Percentiles rank a stretch among this genome's conserved stretches.
Conservation (phyloP, 2,888 invertebrate genomes). For the Alsophila aescularia region DNA sequence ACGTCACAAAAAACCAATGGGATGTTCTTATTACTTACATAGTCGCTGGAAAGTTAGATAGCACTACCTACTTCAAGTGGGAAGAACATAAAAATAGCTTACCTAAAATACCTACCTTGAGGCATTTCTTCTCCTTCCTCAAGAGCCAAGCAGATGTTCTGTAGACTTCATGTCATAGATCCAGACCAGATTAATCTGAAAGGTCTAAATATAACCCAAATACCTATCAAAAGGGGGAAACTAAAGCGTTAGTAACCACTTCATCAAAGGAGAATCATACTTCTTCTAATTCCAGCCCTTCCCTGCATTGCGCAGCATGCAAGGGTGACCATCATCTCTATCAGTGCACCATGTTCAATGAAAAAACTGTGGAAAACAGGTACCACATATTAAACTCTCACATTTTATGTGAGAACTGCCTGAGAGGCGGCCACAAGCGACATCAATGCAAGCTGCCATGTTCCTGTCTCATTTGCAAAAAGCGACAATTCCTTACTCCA, state of each 20-base stretch:
- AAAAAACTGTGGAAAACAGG: slow-evolving; percentile 7
- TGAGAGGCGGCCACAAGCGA: background rate
- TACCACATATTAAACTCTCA: background rate
- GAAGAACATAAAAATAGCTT: too few relatives aligned
- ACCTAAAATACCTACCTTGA: slow-evolving; percentile 21
- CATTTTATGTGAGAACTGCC: background rate
- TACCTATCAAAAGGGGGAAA: background rate
- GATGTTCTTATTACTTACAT: slow-evolving; percentile 34
- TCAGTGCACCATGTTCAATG: slow-evolving; percentile 10
- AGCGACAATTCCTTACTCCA: background rate
- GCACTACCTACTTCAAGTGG: slow-evolving; percentile 30
- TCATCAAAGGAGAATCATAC: background rate
- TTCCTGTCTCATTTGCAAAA: background rate
- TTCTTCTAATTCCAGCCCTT: background rate
- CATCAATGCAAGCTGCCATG: background rate
- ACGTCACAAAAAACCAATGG: slow-evolving; percentile 38
- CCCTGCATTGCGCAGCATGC: slow-evolving; percentile 5
- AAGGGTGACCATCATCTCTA: slow-evolving; percentile 9
- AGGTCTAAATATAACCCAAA: background rate
- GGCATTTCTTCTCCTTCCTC: slow-evolving; percentile 20
- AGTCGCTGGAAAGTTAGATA: slow-evolving; percentile 31
- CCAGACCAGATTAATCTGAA: background rate
- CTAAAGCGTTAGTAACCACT: background rate
- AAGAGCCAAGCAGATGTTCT: slow-evolving; percentile 25
- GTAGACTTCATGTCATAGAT: slow-evolving; percentile 10